Evolutionary conservation across 2,113 vertebrate species (phyloP).

Genomic region (Prionailurus bengalensis): DNA sequence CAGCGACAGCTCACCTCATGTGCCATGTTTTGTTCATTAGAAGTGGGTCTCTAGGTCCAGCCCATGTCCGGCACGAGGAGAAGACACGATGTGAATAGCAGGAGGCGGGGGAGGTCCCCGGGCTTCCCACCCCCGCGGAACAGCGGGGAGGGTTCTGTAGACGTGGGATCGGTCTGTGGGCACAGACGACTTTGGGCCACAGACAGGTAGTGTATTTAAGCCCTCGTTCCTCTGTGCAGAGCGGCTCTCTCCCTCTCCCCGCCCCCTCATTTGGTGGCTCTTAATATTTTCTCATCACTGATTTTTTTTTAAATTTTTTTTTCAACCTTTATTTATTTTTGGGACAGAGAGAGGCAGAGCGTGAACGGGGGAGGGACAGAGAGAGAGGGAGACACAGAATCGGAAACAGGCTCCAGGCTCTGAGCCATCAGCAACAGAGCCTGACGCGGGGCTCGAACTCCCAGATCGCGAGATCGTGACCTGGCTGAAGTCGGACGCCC

Average conservation of each 20-base stretch:
- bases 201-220: background rate
- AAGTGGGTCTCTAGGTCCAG: background rate
- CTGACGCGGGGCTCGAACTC: too few species aligned
- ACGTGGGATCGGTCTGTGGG: fast-evolving
- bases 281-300: background rate
- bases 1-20: background rate
- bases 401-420: too few species aligned
- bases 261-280: background rate
- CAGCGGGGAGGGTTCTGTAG: fast-evolving
- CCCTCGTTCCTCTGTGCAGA: background rate
- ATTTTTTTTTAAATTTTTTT: too few species aligned
- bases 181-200: background rate
- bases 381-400: too few species aligned
- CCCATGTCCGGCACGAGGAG: fast-evolving
- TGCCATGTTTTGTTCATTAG: background rate
- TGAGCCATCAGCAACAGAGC: too few species aligned
- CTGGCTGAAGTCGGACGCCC: too few species aligned
- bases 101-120: fast-evolving
- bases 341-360: too few species aligned
- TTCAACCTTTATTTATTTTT: too few species aligned
- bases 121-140: background rate
- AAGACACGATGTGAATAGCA: fast-evolving
- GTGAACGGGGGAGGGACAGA: too few species aligned
- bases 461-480: too few species aligned
- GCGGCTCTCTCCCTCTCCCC: background rate